Conservation (phyloP, 2,797 vertebrate genomes). For the Phalanger gymnotis region DNA sequence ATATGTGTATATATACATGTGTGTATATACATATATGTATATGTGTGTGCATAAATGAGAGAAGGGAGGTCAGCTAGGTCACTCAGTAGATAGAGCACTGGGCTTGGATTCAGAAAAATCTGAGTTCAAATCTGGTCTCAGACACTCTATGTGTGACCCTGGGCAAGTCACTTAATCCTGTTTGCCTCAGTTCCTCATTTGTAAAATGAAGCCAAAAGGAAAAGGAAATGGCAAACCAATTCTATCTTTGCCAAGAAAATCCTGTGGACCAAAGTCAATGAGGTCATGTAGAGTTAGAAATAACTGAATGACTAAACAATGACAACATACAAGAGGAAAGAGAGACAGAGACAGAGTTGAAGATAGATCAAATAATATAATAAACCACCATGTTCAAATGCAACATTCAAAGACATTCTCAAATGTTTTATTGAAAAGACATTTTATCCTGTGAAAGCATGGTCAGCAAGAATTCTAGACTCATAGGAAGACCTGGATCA, state of each 20-base stretch:
- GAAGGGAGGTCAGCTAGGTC: neutral
- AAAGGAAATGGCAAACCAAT: neutral
- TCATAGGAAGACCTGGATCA: no score
- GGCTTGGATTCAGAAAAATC: neutral
- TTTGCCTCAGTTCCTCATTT: neutral
- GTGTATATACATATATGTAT: neutral
- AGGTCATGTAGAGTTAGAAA: neutral
- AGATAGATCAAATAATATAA: no score
- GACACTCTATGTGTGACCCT: neutral
- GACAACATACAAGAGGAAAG: no score
- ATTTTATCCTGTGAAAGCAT: no score
- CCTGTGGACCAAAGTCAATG: neutral
- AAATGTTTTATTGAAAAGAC: no score
- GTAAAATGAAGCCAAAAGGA: neutral
- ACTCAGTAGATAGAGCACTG: neutral
- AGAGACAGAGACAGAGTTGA: no score
- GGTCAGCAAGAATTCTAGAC: no score
- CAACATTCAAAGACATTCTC: no score
- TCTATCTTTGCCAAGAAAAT: neutral
- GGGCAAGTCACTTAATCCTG: neutral
- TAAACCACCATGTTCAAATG: no score
- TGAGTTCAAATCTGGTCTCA: neutral
- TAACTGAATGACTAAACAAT: neutral
- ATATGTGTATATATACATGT: neutral
- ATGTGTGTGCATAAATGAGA: neutral